Base-by-base conservation (phyloP, 2,888 invertebrate genomes). In the Danaus chrysippus region DNA sequence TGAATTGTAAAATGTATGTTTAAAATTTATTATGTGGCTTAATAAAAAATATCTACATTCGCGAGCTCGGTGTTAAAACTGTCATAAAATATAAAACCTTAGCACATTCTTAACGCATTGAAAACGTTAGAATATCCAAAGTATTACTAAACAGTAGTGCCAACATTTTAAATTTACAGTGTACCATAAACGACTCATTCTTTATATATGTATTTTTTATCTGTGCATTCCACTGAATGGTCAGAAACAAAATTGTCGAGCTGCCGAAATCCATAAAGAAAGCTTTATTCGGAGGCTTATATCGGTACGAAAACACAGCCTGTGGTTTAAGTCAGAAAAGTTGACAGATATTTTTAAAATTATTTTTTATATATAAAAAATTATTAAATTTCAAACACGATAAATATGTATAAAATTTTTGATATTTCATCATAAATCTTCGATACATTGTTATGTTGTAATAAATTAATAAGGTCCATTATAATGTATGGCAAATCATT, bases 201-300 rank as follows among this genome's bases (percentile, higher is more conserved):
- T 71, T 70, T 71, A 72, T 49, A 34, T 34, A 34, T 34, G 8
- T 34, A 34, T 76, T 79, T 81, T 81, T 79, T 76, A 74, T 68
- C 71, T 66, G 69, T 67, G 71, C 66, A 70, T 85, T 86, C 86
- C 68, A 71, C 75, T 75, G 80, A 84, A 76, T 78, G 78, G 78
- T 77, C 82, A 65, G 73, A 79, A 81, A 82, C 80, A 81, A 82
- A 82, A 78, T 76, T 76, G 78, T 76, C 79, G 77, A 76, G 83
- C 84, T 83, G 86, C 85, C 88, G 87, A 88, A 87, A 87, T 84
- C 76, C 87, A 87, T 87, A 87, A 89, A 87, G 75, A 72, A 66
- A 69, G 71, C 73, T 73, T 80, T 81, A 83, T 86, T 82, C 79
- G 77, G 76, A 66, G 73, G 66, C 73, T 74, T 74, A 73, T 75